Evolutionary conservation across 2,797 vertebrate species (phyloP).

Genomic region (Acrossocheilus wenchowensis): DNA sequence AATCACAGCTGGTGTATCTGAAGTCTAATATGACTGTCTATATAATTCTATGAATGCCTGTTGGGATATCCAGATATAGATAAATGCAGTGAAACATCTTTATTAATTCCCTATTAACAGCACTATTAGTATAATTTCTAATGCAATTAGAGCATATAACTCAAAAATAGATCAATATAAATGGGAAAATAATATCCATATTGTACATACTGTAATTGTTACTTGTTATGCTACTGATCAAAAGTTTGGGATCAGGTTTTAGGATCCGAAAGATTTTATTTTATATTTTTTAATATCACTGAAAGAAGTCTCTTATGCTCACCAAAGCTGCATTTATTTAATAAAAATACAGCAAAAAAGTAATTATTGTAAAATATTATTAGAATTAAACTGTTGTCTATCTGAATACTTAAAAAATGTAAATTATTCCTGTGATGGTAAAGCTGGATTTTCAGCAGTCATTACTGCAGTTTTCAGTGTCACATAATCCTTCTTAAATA

Average conservation of each 20-base stretch:
- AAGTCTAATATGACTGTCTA: not conserved
- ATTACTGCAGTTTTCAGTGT: not conserved
- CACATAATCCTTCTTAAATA: not conserved
- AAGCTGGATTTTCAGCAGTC: not conserved
- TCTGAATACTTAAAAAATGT: no score
- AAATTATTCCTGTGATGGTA: not conserved
- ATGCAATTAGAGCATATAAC: not conserved
- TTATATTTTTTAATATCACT: no score
- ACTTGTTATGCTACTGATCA: not conserved
- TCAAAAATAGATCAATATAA: not conserved
- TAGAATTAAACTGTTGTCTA: not conserved
- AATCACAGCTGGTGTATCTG: not conserved
- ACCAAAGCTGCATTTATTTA: not conserved
- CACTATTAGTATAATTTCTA: not conserved
- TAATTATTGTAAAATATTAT: not conserved
- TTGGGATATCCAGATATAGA: not conserved
- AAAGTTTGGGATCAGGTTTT: not conserved
- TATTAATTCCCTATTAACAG: not conserved
- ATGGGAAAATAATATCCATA: not conserved
- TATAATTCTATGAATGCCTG: not conserved
- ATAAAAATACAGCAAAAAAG: not conserved
- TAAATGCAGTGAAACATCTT: not conserved
- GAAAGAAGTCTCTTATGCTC: not conserved
- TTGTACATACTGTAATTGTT: not conserved
- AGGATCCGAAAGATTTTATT: no score